Evolutionary conservation across 2,113 vertebrate species (phyloP).

Genomic region (Psittacus erithacus): DNA sequence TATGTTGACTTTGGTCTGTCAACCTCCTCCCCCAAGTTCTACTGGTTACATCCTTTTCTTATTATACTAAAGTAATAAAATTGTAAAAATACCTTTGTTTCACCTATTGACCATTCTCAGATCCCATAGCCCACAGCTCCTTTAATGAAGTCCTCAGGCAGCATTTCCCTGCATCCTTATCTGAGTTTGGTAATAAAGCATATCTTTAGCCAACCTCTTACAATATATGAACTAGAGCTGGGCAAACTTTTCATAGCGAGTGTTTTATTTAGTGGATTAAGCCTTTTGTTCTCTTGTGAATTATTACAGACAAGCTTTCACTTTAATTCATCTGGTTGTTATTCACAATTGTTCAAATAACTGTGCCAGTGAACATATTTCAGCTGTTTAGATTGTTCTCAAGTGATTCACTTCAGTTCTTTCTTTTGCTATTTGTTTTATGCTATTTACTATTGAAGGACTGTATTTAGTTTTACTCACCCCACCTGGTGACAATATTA

Average conservation of each 20-base stretch:
- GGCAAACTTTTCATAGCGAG: constrained; percentile 27
- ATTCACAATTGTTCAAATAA: constrained; percentile 59
- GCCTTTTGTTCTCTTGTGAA: constrained; percentile 63
- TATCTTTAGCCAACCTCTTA: constrained; percentile 28
- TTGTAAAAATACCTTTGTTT: background rate
- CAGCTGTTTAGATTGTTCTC: constrained; percentile 62
- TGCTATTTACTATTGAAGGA: constrained; percentile 11
- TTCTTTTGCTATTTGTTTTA: constrained; percentile 31
- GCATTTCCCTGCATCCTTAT: constrained; percentile 24
- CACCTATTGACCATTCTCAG: constrained; percentile 22
- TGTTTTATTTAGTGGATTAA: constrained; percentile 53
- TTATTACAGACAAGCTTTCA: constrained; percentile 62
- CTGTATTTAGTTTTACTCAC: background rate
- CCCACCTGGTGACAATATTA: background rate
- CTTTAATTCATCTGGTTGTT: constrained; percentile 56
- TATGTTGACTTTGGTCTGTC: background rate
- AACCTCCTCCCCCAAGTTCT: background rate
- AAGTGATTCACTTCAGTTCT: constrained; percentile 41
- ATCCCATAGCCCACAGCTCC: background rate
- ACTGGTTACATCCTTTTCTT: constrained; percentile 5
- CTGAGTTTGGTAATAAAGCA: constrained; percentile 34
- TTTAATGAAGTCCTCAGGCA: constrained; percentile 11
- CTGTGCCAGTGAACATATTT: constrained; percentile 54
- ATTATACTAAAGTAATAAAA: background rate
- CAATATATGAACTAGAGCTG: constrained; percentile 15